Base-by-base conservation (phyloP, 2,113 vertebrate species). In the Tauraco erythrolophus region DNA sequence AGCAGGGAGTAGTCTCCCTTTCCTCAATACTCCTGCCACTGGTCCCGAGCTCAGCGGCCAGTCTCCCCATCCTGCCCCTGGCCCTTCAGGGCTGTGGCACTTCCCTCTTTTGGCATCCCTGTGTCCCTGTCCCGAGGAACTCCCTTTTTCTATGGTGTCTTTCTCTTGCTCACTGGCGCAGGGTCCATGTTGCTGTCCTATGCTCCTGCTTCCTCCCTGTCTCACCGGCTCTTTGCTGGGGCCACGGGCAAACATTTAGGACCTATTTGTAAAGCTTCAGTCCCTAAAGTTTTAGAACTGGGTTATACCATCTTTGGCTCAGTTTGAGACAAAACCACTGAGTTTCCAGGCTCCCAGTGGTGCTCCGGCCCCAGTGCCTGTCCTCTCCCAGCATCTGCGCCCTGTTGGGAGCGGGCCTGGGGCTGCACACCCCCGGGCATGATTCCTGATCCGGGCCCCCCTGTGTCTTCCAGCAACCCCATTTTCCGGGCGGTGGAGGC, bases 391-490 rank as follows among this genome's bases (percentile, higher is more conserved):
- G 45, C 39, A 25, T 2, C 50, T 0, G 4, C 9, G 27, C 45
- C n/a, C 12, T 16, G 1, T 18, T 1, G 16, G 69, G 6, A 13
- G 18, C 11, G 2, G 25, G 6, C 51, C 58, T 7, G 14, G 58
- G 23, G 19, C 78, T 14, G 33, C 3, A 16, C 33, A 9, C 28
- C 60, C 61, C 69, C 4, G 25, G 43, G 9, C 4, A 39, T 0
- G 7, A 11, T 58, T 41, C 23, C 74, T 41, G 39, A 84, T 28
- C 35, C 0, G 1, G 30, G 22, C 3, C 24, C 33, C 39, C 14
- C 58, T 3, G 0, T 96, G 10, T 61, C 45, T 94, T 93, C 11
- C 94, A 98, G 98, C 81, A 81, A 35, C 37, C 98, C 98, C 10
- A 5, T 39, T 3, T 98, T 98, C 95, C 41, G 25, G 25, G 88